Percentiles rank a stretch among this genome's conserved stretches.
Conservation (phyloP, 37 sponge, comb jelly and placozoan species). For the Bolinopsis microptera region DNA sequence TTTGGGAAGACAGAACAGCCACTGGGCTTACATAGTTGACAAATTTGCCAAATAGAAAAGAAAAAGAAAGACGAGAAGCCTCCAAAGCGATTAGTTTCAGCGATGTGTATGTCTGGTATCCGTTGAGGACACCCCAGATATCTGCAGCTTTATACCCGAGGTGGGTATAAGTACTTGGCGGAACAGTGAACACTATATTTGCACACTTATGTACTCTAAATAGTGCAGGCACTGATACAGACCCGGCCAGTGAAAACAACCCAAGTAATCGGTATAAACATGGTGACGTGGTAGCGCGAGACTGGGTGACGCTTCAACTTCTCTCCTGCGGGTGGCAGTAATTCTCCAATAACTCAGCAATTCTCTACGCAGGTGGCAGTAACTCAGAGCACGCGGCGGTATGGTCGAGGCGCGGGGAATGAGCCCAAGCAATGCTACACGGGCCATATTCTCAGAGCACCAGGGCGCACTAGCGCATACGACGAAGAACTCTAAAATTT, state of each 20-base stretch:
- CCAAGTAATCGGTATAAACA: not conserved
- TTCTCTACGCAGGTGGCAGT: no score
- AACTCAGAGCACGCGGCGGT: no score
- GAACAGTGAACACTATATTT: not conserved
- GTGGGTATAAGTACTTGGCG: not conserved
- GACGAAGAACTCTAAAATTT: not conserved
- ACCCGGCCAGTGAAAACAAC: not conserved
- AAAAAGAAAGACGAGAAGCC: not conserved
- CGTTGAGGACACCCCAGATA: not conserved
- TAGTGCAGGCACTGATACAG: not conserved
- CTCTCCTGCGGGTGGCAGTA: no score
- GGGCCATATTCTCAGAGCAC: no score
- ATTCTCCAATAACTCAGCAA: no score
- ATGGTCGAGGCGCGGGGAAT: no score
- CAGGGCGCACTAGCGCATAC: not conserved
- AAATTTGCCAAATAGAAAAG: not conserved
- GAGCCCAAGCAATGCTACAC: no score
- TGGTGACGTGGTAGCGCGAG: not conserved
- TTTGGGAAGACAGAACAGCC: not conserved
- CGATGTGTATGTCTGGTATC: not conserved
- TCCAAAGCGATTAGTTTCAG: not conserved
- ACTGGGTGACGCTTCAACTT: not conserved
- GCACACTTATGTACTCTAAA: not conserved
- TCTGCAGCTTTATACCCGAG: no score
- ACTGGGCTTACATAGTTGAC: not conserved